Evolutionary conservation across 2,888 invertebrate genomes (phyloP).

Genomic region (Julus scandinavius): DNA sequence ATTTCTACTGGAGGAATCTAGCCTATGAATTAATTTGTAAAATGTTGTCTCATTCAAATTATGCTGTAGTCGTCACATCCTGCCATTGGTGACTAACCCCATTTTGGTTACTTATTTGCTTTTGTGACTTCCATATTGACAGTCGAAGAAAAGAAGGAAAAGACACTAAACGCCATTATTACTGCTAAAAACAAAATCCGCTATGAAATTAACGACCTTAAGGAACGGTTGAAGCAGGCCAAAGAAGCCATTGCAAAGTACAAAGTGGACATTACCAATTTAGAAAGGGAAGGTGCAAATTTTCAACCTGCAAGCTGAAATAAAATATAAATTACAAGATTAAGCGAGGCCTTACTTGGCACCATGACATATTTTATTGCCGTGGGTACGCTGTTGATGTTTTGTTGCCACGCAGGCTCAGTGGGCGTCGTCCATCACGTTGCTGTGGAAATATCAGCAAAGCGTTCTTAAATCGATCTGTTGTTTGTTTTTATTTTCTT

Average conservation of each 20-base stretch:
- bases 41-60: neutral
- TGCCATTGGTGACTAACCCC: neutral
- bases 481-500: neutral
- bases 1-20: too few relatives aligned
- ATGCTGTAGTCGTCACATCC: neutral
- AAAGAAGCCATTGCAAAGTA: slow-evolving; percentile 81
- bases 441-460: neutral
- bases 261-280: slow-evolving; percentile 60
- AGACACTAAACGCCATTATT: slow-evolving; percentile 79
- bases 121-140: slow-evolving; percentile 64
- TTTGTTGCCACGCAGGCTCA: neutral
- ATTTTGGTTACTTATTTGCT: slow-evolving; percentile 56
- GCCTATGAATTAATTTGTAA: too few relatives aligned
- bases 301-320: slow-evolving; percentile 43
- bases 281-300: slow-evolving; percentile 55
- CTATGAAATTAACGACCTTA: slow-evolving; percentile 82
- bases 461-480: slow-evolving; percentile 2
- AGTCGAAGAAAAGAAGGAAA: slow-evolving; percentile 91
- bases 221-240: slow-evolving; percentile 84
- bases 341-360: neutral
- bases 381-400: neutral
- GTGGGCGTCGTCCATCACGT: neutral
- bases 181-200: slow-evolving; percentile 84
- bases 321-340: neutral
- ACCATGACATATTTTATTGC: neutral